Conservation (phyloP, 2,888 invertebrate species). For the Luffia ferchaultella region DNA sequence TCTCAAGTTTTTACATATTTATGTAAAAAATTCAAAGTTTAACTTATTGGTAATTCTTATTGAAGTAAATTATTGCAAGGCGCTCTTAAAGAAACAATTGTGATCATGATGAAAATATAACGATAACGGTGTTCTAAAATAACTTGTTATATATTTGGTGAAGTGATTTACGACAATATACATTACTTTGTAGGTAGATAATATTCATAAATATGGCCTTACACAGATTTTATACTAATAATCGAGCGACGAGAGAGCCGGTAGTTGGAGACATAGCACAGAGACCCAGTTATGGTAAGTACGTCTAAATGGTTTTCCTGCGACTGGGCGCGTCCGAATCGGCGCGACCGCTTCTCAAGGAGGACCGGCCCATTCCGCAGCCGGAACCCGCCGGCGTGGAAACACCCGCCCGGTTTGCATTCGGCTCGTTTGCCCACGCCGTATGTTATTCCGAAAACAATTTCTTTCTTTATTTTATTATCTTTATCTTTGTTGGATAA, state of each 20-base stretch:
- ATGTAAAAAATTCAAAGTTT: no score
- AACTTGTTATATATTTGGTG: no score
- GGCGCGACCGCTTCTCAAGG: conserved; percentile 41
- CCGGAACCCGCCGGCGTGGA: conserved; percentile 49
- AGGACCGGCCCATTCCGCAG: conserved; percentile 56
- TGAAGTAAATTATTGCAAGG: no score
- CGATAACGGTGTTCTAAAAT: no score
- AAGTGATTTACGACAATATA: neutral
- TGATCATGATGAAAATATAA: no score
- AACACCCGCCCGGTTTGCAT: conserved; percentile 25
- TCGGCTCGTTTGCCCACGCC: conserved; percentile 16
- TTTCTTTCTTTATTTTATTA: neutral
- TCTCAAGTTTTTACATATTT: no score
- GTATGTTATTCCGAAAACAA: conserved; percentile 2
- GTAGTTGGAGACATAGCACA: no score
- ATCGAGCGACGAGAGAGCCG: no score
- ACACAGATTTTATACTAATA: no score
- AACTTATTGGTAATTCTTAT: no score
- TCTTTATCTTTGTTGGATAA: neutral
- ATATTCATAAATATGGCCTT: neutral
- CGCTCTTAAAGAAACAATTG: no score
- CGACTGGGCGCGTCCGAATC: conserved; percentile 30
- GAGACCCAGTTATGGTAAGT: conserved; percentile 35
- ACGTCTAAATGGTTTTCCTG: conserved; percentile 38
- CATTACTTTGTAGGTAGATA: neutral